Base-by-base conservation (phyloP, 2,888 invertebrate genomes). In the Drosophila subsilvestris region DNA sequence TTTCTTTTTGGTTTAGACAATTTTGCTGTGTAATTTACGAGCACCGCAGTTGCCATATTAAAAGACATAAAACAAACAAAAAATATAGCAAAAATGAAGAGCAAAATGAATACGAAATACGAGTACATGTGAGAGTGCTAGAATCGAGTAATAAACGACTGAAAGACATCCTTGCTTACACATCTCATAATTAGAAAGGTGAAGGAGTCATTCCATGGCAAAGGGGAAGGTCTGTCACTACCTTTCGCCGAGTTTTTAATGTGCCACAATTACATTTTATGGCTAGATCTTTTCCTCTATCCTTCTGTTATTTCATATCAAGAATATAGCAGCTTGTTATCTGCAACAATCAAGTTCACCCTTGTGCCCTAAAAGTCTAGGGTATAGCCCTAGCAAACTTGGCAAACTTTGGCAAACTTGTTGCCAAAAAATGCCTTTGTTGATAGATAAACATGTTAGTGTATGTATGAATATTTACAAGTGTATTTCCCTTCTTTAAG, bases 11-110 rank as follows among this genome's bases (percentile, higher is more conserved):
- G 22, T 43, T 32, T 32, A 71, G 68, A 66, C 74, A 74, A 59
- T 79, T 69, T 76, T 56, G 56, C 60, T 54, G 73, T 62, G 63
- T 57, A 72, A 78, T 84, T 78, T 88, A 88, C 66, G 87, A 80
- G 78, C 74, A 67, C 65, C 73, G 62, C 87, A 75, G 69, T 75
- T 66, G 87, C 80, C 88, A 79, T 77, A 86, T 88, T 87, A 74
- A 82, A 87, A 85, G 81, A 72, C 82, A 87, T 81, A 87, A 78
- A 81, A 71, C 71, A 81, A 62, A 10, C 10, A 55, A 55, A 53
- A 55, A 55, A 55, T 55, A 37, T n/a, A 7, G 14, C 14, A 37
- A 37, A 37, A n/a, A n/a, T 37, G 7, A 7, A 20, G 22, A 25
- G 29, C 18, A 61, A 59, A 67, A 49, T 17, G 10, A 29, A 53